phyloP scores from a whole-genome alignment of 1,140 invertebrate species.

The Bombus pascuorum region DNA sequence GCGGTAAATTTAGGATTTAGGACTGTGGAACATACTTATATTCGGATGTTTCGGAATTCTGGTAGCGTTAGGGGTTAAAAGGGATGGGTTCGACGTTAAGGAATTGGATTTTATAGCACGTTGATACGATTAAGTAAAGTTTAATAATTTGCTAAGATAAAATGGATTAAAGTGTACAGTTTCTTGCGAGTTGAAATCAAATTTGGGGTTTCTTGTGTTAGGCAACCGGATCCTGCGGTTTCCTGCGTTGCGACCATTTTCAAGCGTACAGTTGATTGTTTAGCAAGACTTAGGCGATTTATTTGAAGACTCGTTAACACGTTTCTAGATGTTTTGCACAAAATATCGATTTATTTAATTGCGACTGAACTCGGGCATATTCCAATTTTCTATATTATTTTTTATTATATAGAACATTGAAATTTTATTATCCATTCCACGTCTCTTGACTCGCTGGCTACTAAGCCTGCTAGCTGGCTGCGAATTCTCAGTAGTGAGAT shows the following conservation, averaged over 20 bases:
- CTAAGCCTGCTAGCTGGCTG: too few relatives aligned
- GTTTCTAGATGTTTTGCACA: neutral
- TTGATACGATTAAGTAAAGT: neutral
- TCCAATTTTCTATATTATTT: neutral
- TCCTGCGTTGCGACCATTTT: neutral
- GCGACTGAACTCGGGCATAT: neutral
- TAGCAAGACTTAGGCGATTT: neutral
- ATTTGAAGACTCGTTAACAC: too few relatives aligned
- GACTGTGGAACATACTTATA: neutral
- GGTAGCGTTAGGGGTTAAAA: too few relatives aligned
- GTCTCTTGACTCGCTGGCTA: too few relatives aligned
- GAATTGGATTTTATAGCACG: neutral
- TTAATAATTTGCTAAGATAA: neutral
- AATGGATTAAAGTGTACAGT: neutral
- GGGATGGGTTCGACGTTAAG: too few relatives aligned
- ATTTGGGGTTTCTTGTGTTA: constrained; percentile 4
- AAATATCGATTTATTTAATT: neutral
- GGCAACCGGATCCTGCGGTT: neutral
- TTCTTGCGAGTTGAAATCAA: neutral
- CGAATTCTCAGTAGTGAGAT: too few relatives aligned
- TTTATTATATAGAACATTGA: too few relatives aligned
- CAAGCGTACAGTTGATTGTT: too few relatives aligned
- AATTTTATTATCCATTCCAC: too few relatives aligned
- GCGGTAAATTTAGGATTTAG: neutral
- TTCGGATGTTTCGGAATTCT: too few relatives aligned